Percentiles rank a stretch among this genome's conserved stretches.
These are phyloP conservation scores for Drosophila ananassae DNA, from an alignment of 1,140 invertebrate genomes.

Conservation along the genomic window DNA sequence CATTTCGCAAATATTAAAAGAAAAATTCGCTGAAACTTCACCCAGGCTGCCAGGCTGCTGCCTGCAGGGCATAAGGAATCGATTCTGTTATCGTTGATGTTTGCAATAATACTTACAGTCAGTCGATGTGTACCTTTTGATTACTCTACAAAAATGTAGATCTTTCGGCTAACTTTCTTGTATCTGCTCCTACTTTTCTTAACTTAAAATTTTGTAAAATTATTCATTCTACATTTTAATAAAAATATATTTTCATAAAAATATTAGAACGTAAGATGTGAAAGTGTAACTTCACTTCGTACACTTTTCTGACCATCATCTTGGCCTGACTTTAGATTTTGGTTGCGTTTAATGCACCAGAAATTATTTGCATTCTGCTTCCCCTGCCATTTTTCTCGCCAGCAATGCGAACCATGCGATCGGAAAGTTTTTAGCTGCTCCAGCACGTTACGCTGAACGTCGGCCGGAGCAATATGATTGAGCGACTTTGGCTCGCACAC, in stretches of 20 bases:
- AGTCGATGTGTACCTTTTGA: not conserved
- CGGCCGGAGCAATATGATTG: slow-evolving; percentile 70
- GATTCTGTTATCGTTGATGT: slow-evolving; percentile 69
- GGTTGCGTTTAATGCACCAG: slow-evolving; percentile 46
- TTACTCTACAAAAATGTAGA: not conserved
- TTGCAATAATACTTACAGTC: slow-evolving; percentile 47
- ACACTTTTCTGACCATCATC: not conserved
- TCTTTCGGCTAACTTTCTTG: not conserved
- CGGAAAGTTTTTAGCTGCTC: slow-evolving; percentile 17
- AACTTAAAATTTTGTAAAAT: no score
- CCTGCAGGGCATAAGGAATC: slow-evolving; percentile 47
- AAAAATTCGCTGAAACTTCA: slow-evolving; percentile 31
- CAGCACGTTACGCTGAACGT: slow-evolving; percentile 24
- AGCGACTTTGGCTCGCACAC: slow-evolving; percentile 48
- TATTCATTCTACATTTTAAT: no score
- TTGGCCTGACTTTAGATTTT: slow-evolving; percentile 15
- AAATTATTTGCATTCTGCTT: slow-evolving; percentile 61
- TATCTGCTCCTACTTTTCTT: no score
- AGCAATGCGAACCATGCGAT: slow-evolving; percentile 14
- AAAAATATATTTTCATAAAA: no score
- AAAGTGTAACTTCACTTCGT: slow-evolving; percentile 2
- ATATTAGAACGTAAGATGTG: no score
- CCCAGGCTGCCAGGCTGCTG: no score
- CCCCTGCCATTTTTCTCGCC: slow-evolving; percentile 53
- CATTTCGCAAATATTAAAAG: slow-evolving; percentile 66